These are phyloP conservation scores for Cyclopterus lumpus DNA, from an alignment of 2,797 vertebrate species.

Conservation along the genomic window DNA sequence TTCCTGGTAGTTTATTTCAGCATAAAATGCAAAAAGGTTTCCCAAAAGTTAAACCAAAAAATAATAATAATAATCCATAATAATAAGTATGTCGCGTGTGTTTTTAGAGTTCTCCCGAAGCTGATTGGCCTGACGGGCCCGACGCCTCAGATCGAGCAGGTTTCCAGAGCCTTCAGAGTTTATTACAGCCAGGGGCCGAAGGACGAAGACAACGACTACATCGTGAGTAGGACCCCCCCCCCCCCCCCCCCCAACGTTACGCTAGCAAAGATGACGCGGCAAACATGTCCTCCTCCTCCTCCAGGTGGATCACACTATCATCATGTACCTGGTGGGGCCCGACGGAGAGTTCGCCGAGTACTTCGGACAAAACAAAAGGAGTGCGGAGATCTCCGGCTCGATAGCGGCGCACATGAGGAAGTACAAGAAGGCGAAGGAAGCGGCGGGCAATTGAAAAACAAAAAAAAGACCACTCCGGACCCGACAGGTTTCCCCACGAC, in stretches of 20 bases:
- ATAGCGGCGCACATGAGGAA: slow-evolving; percentile 91
- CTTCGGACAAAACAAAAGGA: slow-evolving; percentile 94
- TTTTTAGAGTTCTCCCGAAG: slow-evolving; percentile 95
- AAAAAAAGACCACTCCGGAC: fast-evolving
- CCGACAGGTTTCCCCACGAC: not conserved
- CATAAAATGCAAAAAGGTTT: not conserved
- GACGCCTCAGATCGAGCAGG: slow-evolving; percentile 84
- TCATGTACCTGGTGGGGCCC: slow-evolving; percentile 97
- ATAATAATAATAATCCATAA: too few species aligned
- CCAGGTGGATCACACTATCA: slow-evolving; percentile 99
- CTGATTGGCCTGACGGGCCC: slow-evolving; percentile 93
- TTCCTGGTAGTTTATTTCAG: not conserved
- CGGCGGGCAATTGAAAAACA: not conserved
- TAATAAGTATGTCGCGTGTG: not conserved
- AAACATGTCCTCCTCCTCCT: not conserved
- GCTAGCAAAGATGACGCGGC: too few species aligned
- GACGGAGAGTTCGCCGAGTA: slow-evolving; percentile 93
- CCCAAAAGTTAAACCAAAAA: too few species aligned
- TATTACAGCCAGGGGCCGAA: slow-evolving; percentile 96
- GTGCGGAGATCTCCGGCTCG: slow-evolving; percentile 85
- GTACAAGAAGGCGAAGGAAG: slow-evolving; percentile 63
- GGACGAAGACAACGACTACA: slow-evolving; percentile 97
- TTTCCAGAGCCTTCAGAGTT: slow-evolving; percentile 91
- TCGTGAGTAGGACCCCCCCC: slow-evolving; percentile 93
- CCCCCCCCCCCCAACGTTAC: too few species aligned